phyloP scores from a whole-genome alignment of 64 coral and sea anemone genomes.

The Dendronephthya gigantea region DNA sequence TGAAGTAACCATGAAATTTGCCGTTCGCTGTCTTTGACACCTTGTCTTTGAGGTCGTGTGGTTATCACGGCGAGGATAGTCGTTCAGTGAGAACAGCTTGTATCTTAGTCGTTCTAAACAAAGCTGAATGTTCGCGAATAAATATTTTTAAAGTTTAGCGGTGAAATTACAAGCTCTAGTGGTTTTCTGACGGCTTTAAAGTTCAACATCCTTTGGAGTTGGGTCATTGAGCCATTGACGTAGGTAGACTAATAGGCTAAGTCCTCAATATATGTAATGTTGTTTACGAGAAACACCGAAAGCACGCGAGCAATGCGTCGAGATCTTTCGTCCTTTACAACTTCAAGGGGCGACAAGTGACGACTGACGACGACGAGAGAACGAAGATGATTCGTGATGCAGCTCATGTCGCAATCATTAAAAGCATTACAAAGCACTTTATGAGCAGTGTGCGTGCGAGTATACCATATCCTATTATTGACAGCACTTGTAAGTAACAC shows the following conservation, averaged over 20 bases:
- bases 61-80: neutral
- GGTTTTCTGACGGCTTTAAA: neutral
- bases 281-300: neutral
- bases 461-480: neutral
- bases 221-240: neutral
- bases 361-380: neutral
- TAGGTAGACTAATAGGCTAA: neutral
- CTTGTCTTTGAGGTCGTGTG: neutral
- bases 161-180: neutral
- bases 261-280: neutral
- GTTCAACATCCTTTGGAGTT: no score
- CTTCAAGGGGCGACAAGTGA: neutral
- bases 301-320: neutral
- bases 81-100: neutral
- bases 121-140: neutral
- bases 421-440: neutral
- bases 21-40: neutral
- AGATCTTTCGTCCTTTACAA: neutral
- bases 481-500: neutral
- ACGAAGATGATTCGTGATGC: neutral
- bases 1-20: neutral
- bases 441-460: neutral
- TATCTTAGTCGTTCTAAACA: neutral
- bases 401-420: neutral
- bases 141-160: neutral